Conservation (phyloP, 2,888 invertebrate species). For the Catocala nupta region DNA sequence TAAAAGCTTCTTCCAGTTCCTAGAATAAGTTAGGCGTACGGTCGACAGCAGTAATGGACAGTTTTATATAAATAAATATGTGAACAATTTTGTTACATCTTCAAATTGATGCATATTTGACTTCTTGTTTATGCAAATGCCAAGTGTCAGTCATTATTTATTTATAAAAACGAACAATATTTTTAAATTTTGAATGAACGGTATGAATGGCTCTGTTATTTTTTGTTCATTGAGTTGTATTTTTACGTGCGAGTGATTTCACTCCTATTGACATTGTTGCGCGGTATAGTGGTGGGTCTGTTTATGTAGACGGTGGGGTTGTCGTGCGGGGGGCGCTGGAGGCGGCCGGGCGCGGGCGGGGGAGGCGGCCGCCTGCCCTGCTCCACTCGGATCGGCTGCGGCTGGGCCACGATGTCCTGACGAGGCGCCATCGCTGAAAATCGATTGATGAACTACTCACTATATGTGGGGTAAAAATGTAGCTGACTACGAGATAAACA, state of each 20-base stretch:
- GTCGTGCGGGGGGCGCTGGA: conserved; percentile 81
- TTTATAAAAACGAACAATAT: too few relatives aligned
- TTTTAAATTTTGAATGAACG: too few relatives aligned
- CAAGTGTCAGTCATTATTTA: too few relatives aligned
- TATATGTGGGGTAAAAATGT: neutral
- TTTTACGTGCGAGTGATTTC: conserved; percentile 47
- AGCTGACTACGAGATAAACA: too few relatives aligned
- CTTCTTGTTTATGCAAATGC: too few relatives aligned
- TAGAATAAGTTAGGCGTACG: too few relatives aligned
- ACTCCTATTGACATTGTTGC: conserved; percentile 56
- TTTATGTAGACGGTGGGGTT: conserved; percentile 74
- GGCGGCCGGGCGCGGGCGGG: conserved; percentile 76
- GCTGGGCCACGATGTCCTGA: conserved; percentile 71
- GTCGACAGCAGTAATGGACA: too few relatives aligned
- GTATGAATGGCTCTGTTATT: too few relatives aligned
- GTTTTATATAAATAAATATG: too few relatives aligned
- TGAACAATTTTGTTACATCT: too few relatives aligned
- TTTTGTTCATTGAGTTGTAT: neutral
- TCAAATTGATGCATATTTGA: too few relatives aligned
- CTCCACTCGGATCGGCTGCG: conserved; percentile 66
- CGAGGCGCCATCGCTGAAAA: conserved; percentile 78
- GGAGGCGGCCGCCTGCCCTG: conserved; percentile 68
- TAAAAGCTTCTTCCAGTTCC: too few relatives aligned
- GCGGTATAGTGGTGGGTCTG: conserved; percentile 58
- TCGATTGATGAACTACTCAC: conserved; percentile 39